Evolutionary conservation across 2,113 vertebrate species (phyloP), one percentile per base, ranked within the genome.

Genomic region (Callithrix jacchus): DNA sequence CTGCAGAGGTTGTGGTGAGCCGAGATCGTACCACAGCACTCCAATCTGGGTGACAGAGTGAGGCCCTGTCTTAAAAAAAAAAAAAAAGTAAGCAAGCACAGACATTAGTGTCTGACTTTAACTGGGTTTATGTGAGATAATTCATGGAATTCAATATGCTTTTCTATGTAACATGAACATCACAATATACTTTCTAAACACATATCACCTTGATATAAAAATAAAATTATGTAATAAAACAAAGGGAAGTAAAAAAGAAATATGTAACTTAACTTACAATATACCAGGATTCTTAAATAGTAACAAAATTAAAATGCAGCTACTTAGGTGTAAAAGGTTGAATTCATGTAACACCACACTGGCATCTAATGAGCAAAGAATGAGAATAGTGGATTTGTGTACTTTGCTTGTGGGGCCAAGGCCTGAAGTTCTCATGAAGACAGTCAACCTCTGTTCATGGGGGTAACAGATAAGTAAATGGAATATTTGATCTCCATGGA

Each of bases 111-210:
- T 99, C 99, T 13, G 99, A 99, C 73, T 99, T 99, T 96, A 73
- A 99, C 99, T 61, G 99, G 96, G 96, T 99, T 93, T 99, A 99
- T 0, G 99, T 99, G 95, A 99, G 98, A 88, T 99, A 99, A 93
- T 99, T 99, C 0, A 98, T 99, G 13, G 99, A 99, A 96, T 99
- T 99, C 58, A 99, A 98, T 40, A 98, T 95, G 9, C 98, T 97
- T 90, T 99, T 98, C 96, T 99, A 99, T 96, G 99, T 49, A 99
- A 97, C 64, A 99, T 98, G 97, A 99, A 99, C 91, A 99, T 99
- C 97, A 99, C 99, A 88, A 99, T 95, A 95, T 99, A 99, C 98
- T 99, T 99, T 95, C 99, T 98, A 98, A 99, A 99, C 99, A 99
- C 25, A 99, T 56, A 99, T 97, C 99, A 99, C 73, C 99, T 99